These are phyloP conservation scores for Sebastes umbrosus DNA, from an alignment of 2,797 vertebrate species.

Conservation along the genomic window DNA sequence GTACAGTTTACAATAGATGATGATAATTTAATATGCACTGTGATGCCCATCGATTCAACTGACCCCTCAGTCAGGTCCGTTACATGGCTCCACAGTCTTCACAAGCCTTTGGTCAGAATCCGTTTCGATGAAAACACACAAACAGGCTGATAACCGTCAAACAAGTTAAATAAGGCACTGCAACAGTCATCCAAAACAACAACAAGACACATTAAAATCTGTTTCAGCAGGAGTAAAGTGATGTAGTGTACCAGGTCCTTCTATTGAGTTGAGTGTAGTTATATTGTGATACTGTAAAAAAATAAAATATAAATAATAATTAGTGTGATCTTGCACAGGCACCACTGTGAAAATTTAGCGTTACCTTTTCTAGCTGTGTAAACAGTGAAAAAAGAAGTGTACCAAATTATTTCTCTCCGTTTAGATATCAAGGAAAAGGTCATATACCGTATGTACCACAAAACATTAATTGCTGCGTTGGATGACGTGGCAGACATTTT, in stretches of 20 bases:
- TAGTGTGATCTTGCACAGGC: conserved; percentile 51
- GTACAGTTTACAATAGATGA: conserved; percentile 4
- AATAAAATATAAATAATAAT: conserved; percentile 43
- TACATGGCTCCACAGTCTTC: conserved; percentile 2
- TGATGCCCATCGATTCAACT: conserved; percentile 12
- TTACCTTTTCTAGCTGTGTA: neutral
- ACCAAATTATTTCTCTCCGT: neutral
- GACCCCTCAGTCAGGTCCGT: neutral
- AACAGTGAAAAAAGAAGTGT: neutral
- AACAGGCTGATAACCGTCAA: conserved; percentile 36
- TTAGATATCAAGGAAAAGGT: neutral
- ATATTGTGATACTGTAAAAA: conserved; percentile 36
- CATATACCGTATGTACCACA: neutral
- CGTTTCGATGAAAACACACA: conserved; percentile 36
- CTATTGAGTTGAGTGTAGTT: conserved; percentile 26
- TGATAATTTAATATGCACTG: conserved; percentile 7
- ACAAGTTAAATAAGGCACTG: conserved; percentile 75
- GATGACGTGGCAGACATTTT: neutral
- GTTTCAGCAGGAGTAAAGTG: conserved; percentile 57
- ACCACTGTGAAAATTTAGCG: conserved; percentile 21
- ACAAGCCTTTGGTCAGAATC: conserved; percentile 67
- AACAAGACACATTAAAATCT: conserved; percentile 10
- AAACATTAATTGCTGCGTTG: neutral
- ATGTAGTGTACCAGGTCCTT: conserved; percentile 64
- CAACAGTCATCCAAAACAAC: conserved; percentile 44